Base-by-base conservation (phyloP, 2,113 vertebrate species). In the Lampris megalopsis region DNA sequence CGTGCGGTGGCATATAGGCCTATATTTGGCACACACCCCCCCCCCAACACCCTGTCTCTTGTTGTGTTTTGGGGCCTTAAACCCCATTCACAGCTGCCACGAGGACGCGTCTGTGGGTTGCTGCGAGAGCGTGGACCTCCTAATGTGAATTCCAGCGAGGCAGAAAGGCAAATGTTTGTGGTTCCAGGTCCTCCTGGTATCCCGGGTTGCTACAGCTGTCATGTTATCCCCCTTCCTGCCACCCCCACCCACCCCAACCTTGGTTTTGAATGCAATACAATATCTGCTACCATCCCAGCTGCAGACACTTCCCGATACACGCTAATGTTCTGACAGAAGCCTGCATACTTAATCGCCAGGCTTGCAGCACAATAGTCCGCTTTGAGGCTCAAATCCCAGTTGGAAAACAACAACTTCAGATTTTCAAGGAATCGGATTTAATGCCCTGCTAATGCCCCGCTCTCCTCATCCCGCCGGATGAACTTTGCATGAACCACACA, bases 71-170 rank as follows among this genome's bases (percentile, higher is more conserved):
- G 73, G 63, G 75, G 77, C 71, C 68, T 36, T 86, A 82, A 91
- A 82, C 66, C 50, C 65, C 62, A 1, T 57, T 61, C 80, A 83
- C 90, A 93, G 90, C 88, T 92, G 92, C 79, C 82, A 81, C 63
- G 63, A 49, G 87, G 73, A 72, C 85, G 71, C 13, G 41, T 80
- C 74, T 71, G 73, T 71, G 75, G 79, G 71, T 69, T 53, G 54
- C 63, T 76, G 80, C 80, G 76, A 86, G 80, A 88, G 69, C 47
- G 47, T 74, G 83, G 86, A 92, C 85, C 91, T 82, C 84, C 73
- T 85, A 89, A 91, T 87, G 91, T 84, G 80, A 84, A 92, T 90
- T 92, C 92, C 92, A 90, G 81, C 70, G 79, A 38, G 81, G 78
- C 72, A 81, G 87, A 84, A 89, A 92, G 78, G 74, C 77, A 91